These are phyloP conservation scores for Danionella dracula DNA, from an alignment of 2,797 vertebrate species.

Conservation along the genomic window DNA sequence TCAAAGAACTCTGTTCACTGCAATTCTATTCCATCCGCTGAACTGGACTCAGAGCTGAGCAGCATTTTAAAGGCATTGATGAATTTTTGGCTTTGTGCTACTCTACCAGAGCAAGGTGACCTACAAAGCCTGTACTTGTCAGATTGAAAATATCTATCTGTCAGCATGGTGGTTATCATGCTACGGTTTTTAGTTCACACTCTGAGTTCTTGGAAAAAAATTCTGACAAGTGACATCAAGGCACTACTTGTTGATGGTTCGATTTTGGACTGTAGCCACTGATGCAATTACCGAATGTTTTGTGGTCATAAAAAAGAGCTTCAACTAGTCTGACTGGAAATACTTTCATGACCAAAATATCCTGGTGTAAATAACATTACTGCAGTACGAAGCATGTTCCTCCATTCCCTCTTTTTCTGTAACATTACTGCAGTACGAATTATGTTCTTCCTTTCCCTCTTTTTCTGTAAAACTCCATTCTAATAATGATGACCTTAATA, in stretches of 20 bases:
- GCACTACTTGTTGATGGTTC: too few relatives aligned
- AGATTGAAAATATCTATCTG: slow-evolving; percentile 30
- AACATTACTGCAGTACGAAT: too few relatives aligned
- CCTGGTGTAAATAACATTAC: neutral
- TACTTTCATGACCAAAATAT: neutral
- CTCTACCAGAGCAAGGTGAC: slow-evolving; percentile 38
- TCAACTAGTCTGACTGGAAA: too few relatives aligned
- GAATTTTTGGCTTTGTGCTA: neutral
- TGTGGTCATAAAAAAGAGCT: too few relatives aligned
- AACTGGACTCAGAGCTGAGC: neutral
- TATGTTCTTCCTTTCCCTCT: too few relatives aligned
- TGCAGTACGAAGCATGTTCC: neutral
- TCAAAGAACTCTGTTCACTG: neutral
- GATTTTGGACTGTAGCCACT: too few relatives aligned
- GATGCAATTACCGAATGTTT: too few relatives aligned
- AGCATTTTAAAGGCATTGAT: neutral
- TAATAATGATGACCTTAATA: too few relatives aligned
- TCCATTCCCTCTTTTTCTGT: too few relatives aligned
- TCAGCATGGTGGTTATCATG: slow-evolving; percentile 10
- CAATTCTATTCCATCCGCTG: neutral
- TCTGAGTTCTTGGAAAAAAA: neutral
- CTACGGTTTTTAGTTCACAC: neutral
- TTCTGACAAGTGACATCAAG: too few relatives aligned
- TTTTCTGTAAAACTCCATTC: too few relatives aligned
- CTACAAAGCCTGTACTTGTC: slow-evolving; percentile 34